Evolutionary conservation across 1,140 invertebrate genomes (phyloP), one percentile per base, ranked within the genome.

Genomic region (Chironomus striatipennis): DNA sequence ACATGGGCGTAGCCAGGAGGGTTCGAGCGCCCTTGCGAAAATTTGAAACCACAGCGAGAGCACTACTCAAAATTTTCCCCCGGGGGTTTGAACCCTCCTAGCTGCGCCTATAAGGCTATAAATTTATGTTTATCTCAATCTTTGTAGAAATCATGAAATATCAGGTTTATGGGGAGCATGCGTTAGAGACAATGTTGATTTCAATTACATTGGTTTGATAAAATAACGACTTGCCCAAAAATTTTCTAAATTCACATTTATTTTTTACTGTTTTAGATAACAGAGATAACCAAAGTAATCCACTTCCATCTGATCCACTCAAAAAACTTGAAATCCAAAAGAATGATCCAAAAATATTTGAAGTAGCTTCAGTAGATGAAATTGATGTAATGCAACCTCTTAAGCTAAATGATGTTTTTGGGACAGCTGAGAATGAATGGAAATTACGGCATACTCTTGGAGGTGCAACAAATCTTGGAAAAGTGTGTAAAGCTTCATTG

Each of bases 401-500:
- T 21, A 74, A 75, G 9, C 77, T 84, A 43, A 78, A 84, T 18
- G 80, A 83, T 0, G 79, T 87, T 17, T 80, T 86, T 12, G 87
- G 85, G 9, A 88, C 89, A 77, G 88, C 89, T 5, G 86, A 90
- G 12, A 86, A 87, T 8, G 92, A 93, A 82, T 97, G 94, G 94
- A 90, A 91, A n/a, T 83, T 89, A n/a, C 86, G 91, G 77, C 91
- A 91, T 79, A 90, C 90, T 75, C 86, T 92, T 18, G 90, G 89
- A 75, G 90, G 89, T 64, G 92, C 90, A 20, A 89, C 90, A 79
- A 83, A 96, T n/a, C 81, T 95, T 18, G 92, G 93, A 0, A 92
- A 91, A 79, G 90, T 91, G 42, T 96, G 94, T 78, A 88, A 93
- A 84, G 89, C 91, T 21, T 90, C 92, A 0, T 83, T 96, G 78